Base-by-base conservation (phyloP, 92 coral and sea anemone species). In the Umimayanthus kanabou region DNA sequence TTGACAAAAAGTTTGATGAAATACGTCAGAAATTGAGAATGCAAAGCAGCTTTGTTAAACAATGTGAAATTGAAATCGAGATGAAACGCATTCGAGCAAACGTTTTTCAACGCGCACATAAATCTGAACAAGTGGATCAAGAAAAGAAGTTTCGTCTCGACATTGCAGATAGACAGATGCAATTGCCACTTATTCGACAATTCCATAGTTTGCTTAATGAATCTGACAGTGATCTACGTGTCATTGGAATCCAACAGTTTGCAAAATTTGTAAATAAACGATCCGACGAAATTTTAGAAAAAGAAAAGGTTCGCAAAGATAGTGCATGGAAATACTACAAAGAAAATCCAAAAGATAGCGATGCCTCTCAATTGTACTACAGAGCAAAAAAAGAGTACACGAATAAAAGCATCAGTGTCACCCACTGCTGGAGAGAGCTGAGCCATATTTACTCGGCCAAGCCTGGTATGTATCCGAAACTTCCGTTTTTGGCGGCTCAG, bases 401-500 rank as follows among this genome's bases (percentile, higher is more conserved):
- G 2, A 25, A 47, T 2, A 77, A 77, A 77, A 77, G 66, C 49
- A 45, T 77, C 18, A 47, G 66, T 49, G 15, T 77, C 23, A 77
- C 40, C 28, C 81, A 77, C 15, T 77, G 81, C 30, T 77, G 81
- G 81, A 77, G 81, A 77, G 81, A 77, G 81, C 57, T 77, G 39
- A 77, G 81, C 65, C 81, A 77, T 77, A 77, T 77, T 39, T 77
- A 77, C 23, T 77, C 65, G 23, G 81, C 61, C 16, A 77, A 77
- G 18, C 81, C 81, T 20, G 81, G 81, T n/a, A 77, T 77, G 66
- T 77, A 77, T 29, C 65, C 81, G 9, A 22, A 47, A 3, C 57
- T 77, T 1, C 81, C 81, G 39, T 5, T 3, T 53, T 26, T 75
- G 69, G 90, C 90, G 20, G 90, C 87, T 28, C 80, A 88, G 30